Evolutionary conservation across 2,888 invertebrate genomes (phyloP).

Genomic region (Sepioteuthis lessoniana): DNA sequence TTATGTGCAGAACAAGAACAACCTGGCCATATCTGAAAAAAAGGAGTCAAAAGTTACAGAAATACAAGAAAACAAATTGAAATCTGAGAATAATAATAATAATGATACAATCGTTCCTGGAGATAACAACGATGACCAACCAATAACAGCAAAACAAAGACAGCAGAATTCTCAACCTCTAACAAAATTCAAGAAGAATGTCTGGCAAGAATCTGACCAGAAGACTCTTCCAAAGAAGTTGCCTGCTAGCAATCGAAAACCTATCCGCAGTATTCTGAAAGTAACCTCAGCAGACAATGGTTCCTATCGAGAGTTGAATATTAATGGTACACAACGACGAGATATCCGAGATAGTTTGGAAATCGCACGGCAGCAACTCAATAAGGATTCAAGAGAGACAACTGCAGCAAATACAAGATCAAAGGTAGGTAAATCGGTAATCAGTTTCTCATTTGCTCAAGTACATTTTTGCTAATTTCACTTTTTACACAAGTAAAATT

Average conservation of each 20-base stretch:
- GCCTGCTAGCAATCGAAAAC: not conserved
- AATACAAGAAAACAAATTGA: not conserved
- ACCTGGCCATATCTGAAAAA: not conserved
- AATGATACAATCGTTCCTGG: not conserved
- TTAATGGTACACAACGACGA: slow-evolving; percentile 36
- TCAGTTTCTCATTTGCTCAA: not conserved
- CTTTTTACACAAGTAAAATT: no score
- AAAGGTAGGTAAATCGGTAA: not conserved
- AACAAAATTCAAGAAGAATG: not conserved
- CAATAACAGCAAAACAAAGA: not conserved
- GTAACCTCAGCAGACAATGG: not conserved
- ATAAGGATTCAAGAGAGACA: not conserved
- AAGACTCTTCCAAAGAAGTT: not conserved
- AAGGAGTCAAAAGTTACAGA: not conserved
- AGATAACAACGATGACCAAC: not conserved
- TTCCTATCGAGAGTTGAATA: not conserved
- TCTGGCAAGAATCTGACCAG: not conserved
- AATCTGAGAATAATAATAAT: not conserved
- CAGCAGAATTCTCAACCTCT: not conserved
- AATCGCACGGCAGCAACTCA: slow-evolving; percentile 57
- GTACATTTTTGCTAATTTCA: no score
- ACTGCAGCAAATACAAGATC: not conserved
- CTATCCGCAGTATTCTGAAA: not conserved
- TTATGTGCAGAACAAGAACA: not conserved
- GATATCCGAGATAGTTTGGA: slow-evolving; percentile 66